Base-by-base conservation (phyloP, 2,888 invertebrate genomes). In the Loripinus fragilis region DNA sequence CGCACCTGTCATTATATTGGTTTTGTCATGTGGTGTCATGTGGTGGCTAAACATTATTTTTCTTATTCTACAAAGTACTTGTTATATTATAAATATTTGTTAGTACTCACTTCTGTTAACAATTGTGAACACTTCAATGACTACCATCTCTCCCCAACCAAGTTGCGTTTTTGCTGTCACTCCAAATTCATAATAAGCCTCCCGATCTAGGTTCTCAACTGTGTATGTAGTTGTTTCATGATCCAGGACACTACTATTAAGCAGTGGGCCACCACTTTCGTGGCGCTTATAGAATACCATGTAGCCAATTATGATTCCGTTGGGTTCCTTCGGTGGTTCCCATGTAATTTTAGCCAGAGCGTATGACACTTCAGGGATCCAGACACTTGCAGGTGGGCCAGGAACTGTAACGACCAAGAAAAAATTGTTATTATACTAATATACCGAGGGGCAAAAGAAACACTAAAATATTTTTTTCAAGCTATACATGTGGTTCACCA, bases 301-400 rank as follows among this genome's bases (percentile, higher is more conserved):
- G 90, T 99, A 99, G 28, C 83, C 97, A 42, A 96, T 95, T 88
- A 99, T 97, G 91, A 97, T 96, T 0, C 99, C 99, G 93, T 99
- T 99, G 35, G 97, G 96, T 87, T 97, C 96, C 85, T 96, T 95
- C 0, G 99, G 99, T 28, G 97, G 95, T 92, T 97, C 87, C 99
- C 99, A 99, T 89, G 98, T 97, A 74, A 99, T 97, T 66, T 98
- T 95, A 0, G 98, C 98, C 60, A 96, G 97, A 0, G 97, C 97
- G 86, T 97, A 97, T 15, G 97, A 97, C 0, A 99, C 99, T 92
- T 98, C 98, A 0, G 98, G 98, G 91, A 99, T 98, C 15, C 98
- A 98, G 0, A 99, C 97, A 92, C 98, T 98, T 0, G 98, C 97
- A 0, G 99, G 99, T 2, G 97, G 96, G 0, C 98, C 99, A 12